phyloP scores from a whole-genome alignment of 2,888 invertebrate species.

The Melikaiella ostensackeni region DNA sequence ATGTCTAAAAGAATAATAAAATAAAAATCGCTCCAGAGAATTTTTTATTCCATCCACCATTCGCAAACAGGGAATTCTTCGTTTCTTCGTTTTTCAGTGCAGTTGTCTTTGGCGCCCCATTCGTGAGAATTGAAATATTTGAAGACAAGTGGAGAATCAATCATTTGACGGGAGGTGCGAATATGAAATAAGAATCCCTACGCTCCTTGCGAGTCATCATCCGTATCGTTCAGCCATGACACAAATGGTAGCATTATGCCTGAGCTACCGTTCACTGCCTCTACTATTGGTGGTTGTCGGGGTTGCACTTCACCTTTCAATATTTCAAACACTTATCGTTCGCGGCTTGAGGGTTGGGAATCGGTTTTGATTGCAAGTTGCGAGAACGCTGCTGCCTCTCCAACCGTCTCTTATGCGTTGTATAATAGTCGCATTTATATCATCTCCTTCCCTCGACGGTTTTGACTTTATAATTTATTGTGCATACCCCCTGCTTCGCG shows the following conservation, averaged over 20 bases:
- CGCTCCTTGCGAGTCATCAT: constrained; percentile 34
- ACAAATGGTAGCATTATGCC: constrained; percentile 53
- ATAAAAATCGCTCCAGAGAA: not conserved
- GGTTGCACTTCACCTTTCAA: constrained; percentile 73
- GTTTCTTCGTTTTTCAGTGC: not conserved
- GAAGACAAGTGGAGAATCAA: constrained; percentile 49
- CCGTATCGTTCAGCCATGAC: constrained; percentile 51
- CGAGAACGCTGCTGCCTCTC: not conserved
- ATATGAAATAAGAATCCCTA: constrained; percentile 25
- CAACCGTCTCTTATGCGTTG: constrained; percentile 55
- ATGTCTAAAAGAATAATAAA: not conserved
- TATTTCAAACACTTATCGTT: constrained; percentile 77
- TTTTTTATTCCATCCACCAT: not conserved
- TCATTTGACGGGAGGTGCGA: constrained; percentile 41
- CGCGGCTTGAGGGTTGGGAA: constrained; percentile 53
- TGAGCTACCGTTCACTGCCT: constrained; percentile 42
- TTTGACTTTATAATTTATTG: constrained; percentile 77
- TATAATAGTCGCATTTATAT: constrained; percentile 77
- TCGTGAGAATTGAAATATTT: constrained; percentile 17
- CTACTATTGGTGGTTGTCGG: constrained; percentile 52
- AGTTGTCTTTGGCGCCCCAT: constrained; percentile 13
- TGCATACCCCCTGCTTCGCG: constrained; percentile 51
- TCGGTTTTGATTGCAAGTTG: constrained; percentile 21
- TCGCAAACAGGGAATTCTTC: constrained; percentile 11
- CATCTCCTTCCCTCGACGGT: constrained; percentile 69